phyloP scores from a whole-genome alignment of 2,888 invertebrate species.

The Polia nebulosa region DNA sequence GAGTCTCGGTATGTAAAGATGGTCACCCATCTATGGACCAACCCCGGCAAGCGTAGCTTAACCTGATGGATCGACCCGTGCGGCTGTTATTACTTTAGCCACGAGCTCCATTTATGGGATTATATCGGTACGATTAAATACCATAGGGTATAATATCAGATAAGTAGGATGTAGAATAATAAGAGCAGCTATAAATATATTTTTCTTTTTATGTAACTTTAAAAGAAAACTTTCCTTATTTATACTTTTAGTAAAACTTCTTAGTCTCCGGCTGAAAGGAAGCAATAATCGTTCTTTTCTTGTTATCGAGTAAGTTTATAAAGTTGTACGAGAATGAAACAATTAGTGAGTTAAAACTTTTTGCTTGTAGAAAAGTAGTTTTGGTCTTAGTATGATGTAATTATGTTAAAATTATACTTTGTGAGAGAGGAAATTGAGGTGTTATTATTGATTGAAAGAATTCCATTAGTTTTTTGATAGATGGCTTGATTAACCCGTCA shows the following conservation, averaged over 20 bases:
- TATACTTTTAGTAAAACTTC: slow-evolving; percentile 30
- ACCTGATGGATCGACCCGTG: too few species aligned
- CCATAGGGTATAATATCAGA: too few species aligned
- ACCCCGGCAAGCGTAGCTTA: too few species aligned
- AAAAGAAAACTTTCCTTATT: slow-evolving; percentile 31
- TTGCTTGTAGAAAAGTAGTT: slow-evolving; percentile 26
- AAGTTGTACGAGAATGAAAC: slow-evolving; percentile 52
- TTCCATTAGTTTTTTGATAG: neutral
- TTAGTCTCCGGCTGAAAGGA: slow-evolving; percentile 9
- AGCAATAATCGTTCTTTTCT: slow-evolving; percentile 50
- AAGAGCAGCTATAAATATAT: neutral
- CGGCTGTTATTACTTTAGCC: too few species aligned
- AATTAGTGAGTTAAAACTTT: slow-evolving; percentile 48
- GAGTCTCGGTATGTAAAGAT: too few species aligned
- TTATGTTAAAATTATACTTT: slow-evolving; percentile 19
- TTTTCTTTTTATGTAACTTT: neutral
- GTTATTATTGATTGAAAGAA: neutral
- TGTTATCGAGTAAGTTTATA: slow-evolving; percentile 46
- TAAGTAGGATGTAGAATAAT: neutral
- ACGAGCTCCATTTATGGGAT: too few species aligned
- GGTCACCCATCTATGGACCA: too few species aligned
- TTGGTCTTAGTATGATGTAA: neutral
- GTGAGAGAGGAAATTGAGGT: neutral
- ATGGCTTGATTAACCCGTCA: too few species aligned
- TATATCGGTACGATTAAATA: too few species aligned